Percentiles rank a stretch among this genome's conserved stretches.
These are phyloP conservation scores for Oscheius sp. DNA, from an alignment of 2,888 invertebrate genomes.

Conservation along the genomic window DNA sequence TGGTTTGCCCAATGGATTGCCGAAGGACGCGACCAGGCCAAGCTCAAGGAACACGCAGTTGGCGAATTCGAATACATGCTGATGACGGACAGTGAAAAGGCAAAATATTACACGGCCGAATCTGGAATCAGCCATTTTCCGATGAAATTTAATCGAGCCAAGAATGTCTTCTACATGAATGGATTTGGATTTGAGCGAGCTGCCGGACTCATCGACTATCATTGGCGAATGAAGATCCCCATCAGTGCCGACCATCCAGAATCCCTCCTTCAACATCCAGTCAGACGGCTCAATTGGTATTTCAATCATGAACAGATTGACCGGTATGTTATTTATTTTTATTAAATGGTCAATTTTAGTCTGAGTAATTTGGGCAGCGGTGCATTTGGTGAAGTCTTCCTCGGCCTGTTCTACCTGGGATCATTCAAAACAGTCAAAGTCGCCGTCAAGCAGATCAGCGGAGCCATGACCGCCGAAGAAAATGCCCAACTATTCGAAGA, in stretches of 20 bases:
- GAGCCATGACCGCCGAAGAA: constrained; percentile 38
- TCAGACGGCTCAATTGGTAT: not conserved
- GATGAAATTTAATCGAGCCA: constrained; percentile 30
- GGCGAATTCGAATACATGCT: not conserved
- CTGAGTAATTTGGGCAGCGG: constrained; percentile 40
- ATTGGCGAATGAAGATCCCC: constrained; percentile 20
- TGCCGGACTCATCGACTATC: constrained; percentile 43
- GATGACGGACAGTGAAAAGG: constrained; percentile 2
- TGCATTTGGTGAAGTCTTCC: constrained; percentile 46
- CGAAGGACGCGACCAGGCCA: not conserved
- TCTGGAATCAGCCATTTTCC: constrained; percentile 3
- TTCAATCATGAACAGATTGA: constrained; percentile 12
- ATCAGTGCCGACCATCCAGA: not conserved
- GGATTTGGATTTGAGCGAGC: constrained; percentile 20
- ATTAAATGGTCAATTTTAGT: constrained; percentile 37
- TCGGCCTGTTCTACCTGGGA: constrained; percentile 37
- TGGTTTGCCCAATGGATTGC: not conserved
- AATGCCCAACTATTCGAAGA: constrained; percentile 40
- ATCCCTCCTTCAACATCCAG: not conserved
- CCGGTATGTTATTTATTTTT: constrained; percentile 11
- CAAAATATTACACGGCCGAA: not conserved
- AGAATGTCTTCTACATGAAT: constrained; percentile 31
- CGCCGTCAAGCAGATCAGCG: constrained; percentile 41
- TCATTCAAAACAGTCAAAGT: constrained; percentile 34
- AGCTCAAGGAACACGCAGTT: not conserved